A percentile compares a stretch with the other conserved stretches of the same genome.
Evolutionary conservation across 2,888 invertebrate genomes (phyloP).

Genomic region (Peribatodes rhomboidaria): DNA sequence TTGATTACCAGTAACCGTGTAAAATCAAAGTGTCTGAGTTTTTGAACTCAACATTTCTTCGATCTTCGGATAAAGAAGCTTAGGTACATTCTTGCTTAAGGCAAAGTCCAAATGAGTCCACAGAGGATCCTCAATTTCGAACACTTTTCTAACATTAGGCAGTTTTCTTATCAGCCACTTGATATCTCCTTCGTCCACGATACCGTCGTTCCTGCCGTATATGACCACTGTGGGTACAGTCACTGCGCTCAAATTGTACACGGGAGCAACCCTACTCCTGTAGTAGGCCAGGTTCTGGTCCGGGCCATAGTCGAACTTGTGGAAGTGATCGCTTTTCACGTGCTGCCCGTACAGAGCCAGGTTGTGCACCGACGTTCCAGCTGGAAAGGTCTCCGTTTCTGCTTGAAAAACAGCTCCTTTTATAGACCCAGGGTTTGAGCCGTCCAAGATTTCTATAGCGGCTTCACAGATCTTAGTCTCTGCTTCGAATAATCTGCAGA

Average conservation of each 20-base stretch:
- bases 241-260: conserved; percentile 62
- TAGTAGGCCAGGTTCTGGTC: conserved; percentile 61
- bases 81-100: conserved; percentile 42
- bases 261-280: conserved; percentile 60
- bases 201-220: conserved; percentile 81
- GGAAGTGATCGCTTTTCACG: conserved; percentile 51
- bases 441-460: conserved; percentile 51
- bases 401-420: conserved; percentile 52
- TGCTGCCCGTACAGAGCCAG: conserved; percentile 69
- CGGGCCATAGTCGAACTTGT: conserved; percentile 69
- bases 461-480: conserved; percentile 56
- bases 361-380: conserved; percentile 65
- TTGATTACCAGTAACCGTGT: too few relatives aligned
- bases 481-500: conserved; percentile 57
- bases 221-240: conserved; percentile 63
- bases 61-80: conserved; percentile 55
- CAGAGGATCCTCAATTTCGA: conserved; percentile 81
- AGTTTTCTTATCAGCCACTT: conserved; percentile 80
- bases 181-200: conserved; percentile 87
- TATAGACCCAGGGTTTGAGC: conserved; percentile 63
- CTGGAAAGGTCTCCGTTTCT: conserved; percentile 63
- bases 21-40: background rate
- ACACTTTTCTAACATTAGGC: conserved; percentile 85
- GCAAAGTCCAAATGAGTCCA: conserved; percentile 55
- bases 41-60: conserved; percentile 68